A percentile compares a stretch with the other conserved stretches of the same genome.
phyloP scores from a whole-genome alignment of 1,140 invertebrate genomes.

The Lepeophtheirus salmonis region DNA sequence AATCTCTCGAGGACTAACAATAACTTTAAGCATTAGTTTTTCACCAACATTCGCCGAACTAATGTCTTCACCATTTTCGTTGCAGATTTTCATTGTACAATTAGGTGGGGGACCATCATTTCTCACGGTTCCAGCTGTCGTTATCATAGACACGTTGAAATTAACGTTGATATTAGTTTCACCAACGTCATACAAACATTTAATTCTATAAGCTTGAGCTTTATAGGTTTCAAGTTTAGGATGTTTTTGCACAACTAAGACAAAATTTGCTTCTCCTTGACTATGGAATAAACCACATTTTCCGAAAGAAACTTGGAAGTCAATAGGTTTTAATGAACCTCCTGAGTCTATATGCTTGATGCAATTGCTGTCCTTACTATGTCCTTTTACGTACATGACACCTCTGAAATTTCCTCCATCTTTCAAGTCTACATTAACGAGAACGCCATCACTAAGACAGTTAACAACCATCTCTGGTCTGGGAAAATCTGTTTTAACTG shows the following conservation, averaged over 20 bases:
- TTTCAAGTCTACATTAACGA: conserved; percentile 56
- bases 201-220: conserved; percentile 81
- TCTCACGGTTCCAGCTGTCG: conserved; percentile 79
- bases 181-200: conserved; percentile 79
- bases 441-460: conserved; percentile 73
- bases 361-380: conserved; percentile 77
- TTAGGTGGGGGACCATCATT: conserved; percentile 82
- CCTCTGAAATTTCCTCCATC: conserved; percentile 84
- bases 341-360: conserved; percentile 42
- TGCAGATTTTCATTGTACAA: conserved; percentile 76
- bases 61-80: conserved; percentile 63
- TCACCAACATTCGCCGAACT: conserved; percentile 79
- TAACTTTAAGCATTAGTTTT: conserved; percentile 58
- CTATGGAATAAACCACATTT: conserved; percentile 74
- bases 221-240: conserved; percentile 83
- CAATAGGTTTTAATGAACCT: conserved; percentile 34
- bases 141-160: conserved; percentile 85
- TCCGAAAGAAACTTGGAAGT: conserved; percentile 77
- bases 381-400: conserved; percentile 77
- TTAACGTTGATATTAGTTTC: conserved; percentile 79
- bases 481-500: conserved; percentile 51
- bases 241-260: conserved; percentile 83
- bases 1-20: conserved; percentile 37
- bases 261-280: conserved; percentile 70
- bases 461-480: conserved; percentile 62